Base-by-base conservation (phyloP, 1,140 invertebrate genomes). In the Lepidurus apus region DNA sequence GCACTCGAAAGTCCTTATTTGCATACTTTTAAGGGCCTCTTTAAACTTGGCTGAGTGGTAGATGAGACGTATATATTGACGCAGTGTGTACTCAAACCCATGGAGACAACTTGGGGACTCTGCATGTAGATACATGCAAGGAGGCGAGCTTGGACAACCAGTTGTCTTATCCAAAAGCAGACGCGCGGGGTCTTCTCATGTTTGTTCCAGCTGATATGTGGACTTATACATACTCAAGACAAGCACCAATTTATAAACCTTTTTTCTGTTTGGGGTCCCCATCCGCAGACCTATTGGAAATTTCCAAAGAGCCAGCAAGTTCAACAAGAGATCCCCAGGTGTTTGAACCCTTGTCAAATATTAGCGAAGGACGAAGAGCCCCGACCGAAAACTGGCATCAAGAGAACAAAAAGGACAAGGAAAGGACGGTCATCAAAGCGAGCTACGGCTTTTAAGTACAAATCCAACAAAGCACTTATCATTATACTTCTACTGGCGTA, bases 61-160 rank as follows among this genome's bases (percentile, higher is more conserved):
- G 53, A 65, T 65, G 53, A 65, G 53, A 65, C 53, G 53, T 65
- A 65, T 65, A 65, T 65, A 65, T 65, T 65, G 53, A 65, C 53
- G 53, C 53, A 65, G 13, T 21, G 53, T 65, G 13, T 65, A 65
- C 53, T 65, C 53, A 21, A 65, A 65, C 17, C 5, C 17, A 21
- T 4, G 45, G 6, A 65, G 53, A 65, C 53, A 65, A 65, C 17
- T 7, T 65, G 17, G 17, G 53, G 53, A 47, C 17, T 65, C 17
- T 21, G 13, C 13, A 21, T 65, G 21, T 65, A 65, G 17, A 21
- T 65, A 65, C 21, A 65, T 65, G 21, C 53, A 65, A 65, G 53
- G 53, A n/a, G 53, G 21, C 21, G n/a, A 13, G 21, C 53, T 13
- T 65, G 53, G 53, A 65, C 53, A 65, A 65, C 9, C 13, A 65